These are phyloP conservation scores for Panagrolaimus sp. DNA, from an alignment of 1,140 invertebrate genomes.

Conservation along the genomic window DNA sequence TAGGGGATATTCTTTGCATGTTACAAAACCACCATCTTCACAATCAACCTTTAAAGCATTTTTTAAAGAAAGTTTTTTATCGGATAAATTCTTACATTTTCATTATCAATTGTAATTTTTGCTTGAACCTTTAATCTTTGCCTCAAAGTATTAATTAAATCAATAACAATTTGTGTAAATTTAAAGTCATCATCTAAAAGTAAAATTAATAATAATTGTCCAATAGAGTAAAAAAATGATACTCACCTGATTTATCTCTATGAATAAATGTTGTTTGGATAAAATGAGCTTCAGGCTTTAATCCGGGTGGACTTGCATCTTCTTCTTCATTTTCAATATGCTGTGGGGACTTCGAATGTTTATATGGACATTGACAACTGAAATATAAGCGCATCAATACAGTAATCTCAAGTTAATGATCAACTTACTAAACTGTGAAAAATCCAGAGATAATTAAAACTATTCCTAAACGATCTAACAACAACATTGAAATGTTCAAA, in stretches of 20 bases:
- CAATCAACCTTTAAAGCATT: constrained; percentile 5
- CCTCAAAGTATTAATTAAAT: constrained; percentile 14
- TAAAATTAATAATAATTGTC: neutral
- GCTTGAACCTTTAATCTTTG: constrained; percentile 17
- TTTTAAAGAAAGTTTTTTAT: neutral
- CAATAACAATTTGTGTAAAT: constrained; percentile 21
- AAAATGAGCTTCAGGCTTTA: constrained; percentile 29
- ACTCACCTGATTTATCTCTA: constrained; percentile 27
- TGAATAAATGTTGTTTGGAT: constrained; percentile 39
- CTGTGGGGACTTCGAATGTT: constrained; percentile 10
- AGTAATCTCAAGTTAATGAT: no score
- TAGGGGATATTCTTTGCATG: constrained; percentile 33
- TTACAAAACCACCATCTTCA: constrained; percentile 17
- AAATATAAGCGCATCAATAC: neutral
- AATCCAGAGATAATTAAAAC: no score
- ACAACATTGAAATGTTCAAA: no score
- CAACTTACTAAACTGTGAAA: no score
- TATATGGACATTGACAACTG: constrained; percentile 31
- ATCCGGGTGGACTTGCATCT: constrained; percentile 24
- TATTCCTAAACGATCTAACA: no score
- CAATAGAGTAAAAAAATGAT: neutral
- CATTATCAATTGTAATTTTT: constrained; percentile 30
- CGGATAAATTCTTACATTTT: constrained; percentile 30
- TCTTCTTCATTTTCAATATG: constrained; percentile 17
- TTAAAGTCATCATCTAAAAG: constrained; percentile 32